Base-by-base conservation (phyloP, 1,140 invertebrate genomes). In the Diploscapter pachys region DNA sequence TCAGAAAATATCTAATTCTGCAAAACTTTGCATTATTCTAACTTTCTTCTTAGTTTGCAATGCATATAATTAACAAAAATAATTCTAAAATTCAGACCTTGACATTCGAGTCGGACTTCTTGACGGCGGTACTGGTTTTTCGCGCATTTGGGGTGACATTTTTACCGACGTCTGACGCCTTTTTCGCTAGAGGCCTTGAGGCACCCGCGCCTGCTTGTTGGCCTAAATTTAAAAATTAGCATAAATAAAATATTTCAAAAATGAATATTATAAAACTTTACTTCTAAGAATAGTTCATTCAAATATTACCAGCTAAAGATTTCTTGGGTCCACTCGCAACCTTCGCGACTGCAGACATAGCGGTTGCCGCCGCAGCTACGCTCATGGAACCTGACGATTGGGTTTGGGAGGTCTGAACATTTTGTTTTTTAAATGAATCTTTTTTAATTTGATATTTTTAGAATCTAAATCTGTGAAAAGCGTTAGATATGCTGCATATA, bases 41-140 rank as follows among this genome's bases (percentile, higher is more conserved):
- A 31, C 31, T 31, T 31, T 31, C 31, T 31, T 31, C 31, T 31
- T 31, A 31, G 31, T 31, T 31, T 31, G 31, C 31, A 31, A 31
- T 31, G 31, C 31, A 31, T 31, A 31, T 31, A 31, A 31, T 31
- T 31, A 31, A 31, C 31, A 31, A 31, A 31, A 31, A 31, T 31
- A 31, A 31, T 31, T 31, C 31, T 31, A 31, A 31, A 31, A 31
- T 31, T 31, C 31, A 31, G 31, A 67, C 73, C 66, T 74, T 74
- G 64, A 67, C 73, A 74, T 56, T 64, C 59, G 73, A 66, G 61
- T 74, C 73, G 52, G 73, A 52, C 51, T 76, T 76, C 68, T 76
- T 76, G 52, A 71, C 68, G 61, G 74, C 74, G 54, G 74, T 76
- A n/a, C 67, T 72, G n/a, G 74, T 76, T 64, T 76, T 76, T 52